Evolutionary conservation across 2,888 invertebrate species (phyloP).

Genomic region (Leptarthrus brevirostris): DNA sequence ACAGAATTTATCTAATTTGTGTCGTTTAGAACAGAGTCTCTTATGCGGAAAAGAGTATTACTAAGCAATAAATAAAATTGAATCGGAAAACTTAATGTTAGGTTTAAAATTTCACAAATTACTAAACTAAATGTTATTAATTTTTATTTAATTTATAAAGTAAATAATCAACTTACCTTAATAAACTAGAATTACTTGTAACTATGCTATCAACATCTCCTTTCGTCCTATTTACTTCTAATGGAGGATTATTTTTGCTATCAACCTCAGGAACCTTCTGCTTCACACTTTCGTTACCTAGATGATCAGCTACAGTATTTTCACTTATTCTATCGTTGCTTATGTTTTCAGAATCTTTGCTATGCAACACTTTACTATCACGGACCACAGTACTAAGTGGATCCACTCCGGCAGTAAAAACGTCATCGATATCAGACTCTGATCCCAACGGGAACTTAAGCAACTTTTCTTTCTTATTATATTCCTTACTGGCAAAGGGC

Average conservation of each 20-base stretch:
- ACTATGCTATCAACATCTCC: conserved; percentile 46
- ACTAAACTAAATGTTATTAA: too few relatives aligned
- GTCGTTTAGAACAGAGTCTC: too few relatives aligned
- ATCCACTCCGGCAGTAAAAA: conserved; percentile 57
- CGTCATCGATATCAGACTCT: conserved; percentile 58
- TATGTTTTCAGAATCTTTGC: conserved; percentile 2
- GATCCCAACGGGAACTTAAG: conserved; percentile 55
- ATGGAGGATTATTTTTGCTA: conserved; percentile 12
- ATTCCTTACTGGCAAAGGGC: conserved; percentile 54
- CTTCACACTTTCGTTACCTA: conserved; percentile 26
- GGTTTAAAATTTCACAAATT: too few relatives aligned
- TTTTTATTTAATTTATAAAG: too few relatives aligned
- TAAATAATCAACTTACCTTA: conserved; percentile 53
- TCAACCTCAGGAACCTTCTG: conserved; percentile 30
- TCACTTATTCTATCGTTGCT: conserved; percentile 41
- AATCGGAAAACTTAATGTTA: too few relatives aligned
- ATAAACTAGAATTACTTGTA: conserved; percentile 50
- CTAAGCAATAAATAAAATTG: too few relatives aligned
- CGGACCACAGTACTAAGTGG: conserved; percentile 50
- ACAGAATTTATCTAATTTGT: too few relatives aligned
- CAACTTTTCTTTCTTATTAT: conserved; percentile 50
- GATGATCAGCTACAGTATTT: conserved; percentile 33
- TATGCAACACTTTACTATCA: conserved; percentile 20
- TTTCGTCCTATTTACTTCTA: conserved; percentile 50
- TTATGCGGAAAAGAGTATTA: too few relatives aligned